Evolutionary conservation across 2,797 vertebrate genomes (phyloP).

Genomic region (Pangasius larnaudii): DNA sequence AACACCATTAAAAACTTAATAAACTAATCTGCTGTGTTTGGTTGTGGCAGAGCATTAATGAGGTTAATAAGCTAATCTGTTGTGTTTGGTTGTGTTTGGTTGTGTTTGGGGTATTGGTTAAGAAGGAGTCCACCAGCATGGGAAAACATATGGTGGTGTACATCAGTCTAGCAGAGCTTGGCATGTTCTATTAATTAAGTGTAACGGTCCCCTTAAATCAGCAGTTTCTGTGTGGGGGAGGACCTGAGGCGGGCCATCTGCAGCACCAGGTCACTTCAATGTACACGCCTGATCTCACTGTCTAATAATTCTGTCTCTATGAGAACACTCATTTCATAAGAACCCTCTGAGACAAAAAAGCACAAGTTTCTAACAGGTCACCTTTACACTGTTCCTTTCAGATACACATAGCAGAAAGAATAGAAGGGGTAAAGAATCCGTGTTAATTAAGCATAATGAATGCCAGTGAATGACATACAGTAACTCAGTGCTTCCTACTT

Average conservation of each 20-base stretch:
- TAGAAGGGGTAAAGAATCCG: conserved; percentile 59
- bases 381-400: conserved; percentile 45
- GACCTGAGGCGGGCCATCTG: conserved; percentile 74
- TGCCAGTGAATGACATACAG: conserved; percentile 62
- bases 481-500: conserved; percentile 56
- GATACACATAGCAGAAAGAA: conserved; percentile 51
- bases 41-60: no score
- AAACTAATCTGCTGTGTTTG: neutral
- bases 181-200: conserved; percentile 77
- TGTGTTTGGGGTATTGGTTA: neutral
- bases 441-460: conserved; percentile 73
- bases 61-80: neutral
- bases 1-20: neutral
- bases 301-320: conserved; percentile 3
- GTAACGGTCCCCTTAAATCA: conserved; percentile 77
- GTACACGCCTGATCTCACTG: neutral
- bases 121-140: neutral
- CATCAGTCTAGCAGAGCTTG: conserved; percentile 70
- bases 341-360: conserved; percentile 23
- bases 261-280: conserved; percentile 4
- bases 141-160: conserved; percentile 57
- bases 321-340: neutral
- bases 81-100: neutral
- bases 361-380: conserved; percentile 41
- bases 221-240: conserved; percentile 71